Base-by-base conservation (phyloP, 2,797 vertebrate species). In the Huso huso region DNA sequence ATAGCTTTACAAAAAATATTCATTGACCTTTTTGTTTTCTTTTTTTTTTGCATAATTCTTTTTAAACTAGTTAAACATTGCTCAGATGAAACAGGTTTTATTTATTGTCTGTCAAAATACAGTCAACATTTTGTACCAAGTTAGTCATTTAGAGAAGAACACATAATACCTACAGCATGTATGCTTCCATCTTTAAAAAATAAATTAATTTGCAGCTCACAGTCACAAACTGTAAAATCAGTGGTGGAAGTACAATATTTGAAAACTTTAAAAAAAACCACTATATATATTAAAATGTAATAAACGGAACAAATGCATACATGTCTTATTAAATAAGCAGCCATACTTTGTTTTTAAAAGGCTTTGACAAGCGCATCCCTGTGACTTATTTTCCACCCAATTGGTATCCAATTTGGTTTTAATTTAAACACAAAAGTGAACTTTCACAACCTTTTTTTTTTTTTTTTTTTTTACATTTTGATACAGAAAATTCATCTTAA, bases 51-150 rank as follows among this genome's bases (percentile, higher is more conserved):
- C 72, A 76, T 71, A 73, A 73, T 78, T 84, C 94, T 91, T 93
- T 93, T 89, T 94, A 90, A 89, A 80, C 94, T 98, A 97, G 94
- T 98, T 98, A 98, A 95, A 94, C 91, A 96, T 92, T 84, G 87
- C 91, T 95, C 94, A 93, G 85, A 91, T 93, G 90, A 87, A 86
- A 92, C 92, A 93, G 84, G 79, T 88, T 94, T 96, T 84, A 76
- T 81, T 87, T 83, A 81, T 86, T 87, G 78, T 90, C 94, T 93
- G 88, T 84, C 90, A 85, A 92, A 94, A 94, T 91, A 94, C 93
- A 96, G 87, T 85, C 94, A 93, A 95, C 83, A 84, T 91, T 87
- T 93, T 92, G 91, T 87, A 88, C 80, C 85, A 89, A 76, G 89
- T 95, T 95, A 86, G 77, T 85, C 79, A 86, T 88, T 89, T 88